Conservation (phyloP, 2,888 invertebrate species). For the Caenorhabditis sinica region DNA sequence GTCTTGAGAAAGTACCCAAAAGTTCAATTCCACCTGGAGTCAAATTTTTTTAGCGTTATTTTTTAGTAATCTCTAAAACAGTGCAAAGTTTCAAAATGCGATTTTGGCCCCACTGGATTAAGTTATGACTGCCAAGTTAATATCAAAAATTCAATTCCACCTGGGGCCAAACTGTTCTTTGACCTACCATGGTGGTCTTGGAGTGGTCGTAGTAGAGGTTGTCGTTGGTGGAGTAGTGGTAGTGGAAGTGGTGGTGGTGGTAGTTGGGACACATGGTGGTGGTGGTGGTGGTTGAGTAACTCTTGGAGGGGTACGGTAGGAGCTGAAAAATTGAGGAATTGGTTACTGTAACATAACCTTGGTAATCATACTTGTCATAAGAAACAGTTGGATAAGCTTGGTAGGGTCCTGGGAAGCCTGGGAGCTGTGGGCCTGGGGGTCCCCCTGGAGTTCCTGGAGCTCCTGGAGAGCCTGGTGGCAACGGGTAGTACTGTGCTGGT, state of each 20-base stretch:
- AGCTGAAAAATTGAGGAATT: neutral
- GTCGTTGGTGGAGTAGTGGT: neutral
- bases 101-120: no score
- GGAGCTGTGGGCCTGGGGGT: conserved; percentile 3
- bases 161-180: neutral
- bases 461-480: conserved; percentile 19
- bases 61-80: no score
- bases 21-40: no score
- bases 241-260: conserved; percentile 7
- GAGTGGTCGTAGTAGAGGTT: conserved; percentile 6
- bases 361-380: neutral
- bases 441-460: conserved; percentile 25
- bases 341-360: neutral
- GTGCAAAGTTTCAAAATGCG: no score
- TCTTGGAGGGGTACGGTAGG: neutral
- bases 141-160: no score
- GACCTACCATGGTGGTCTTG: conserved; percentile 37
- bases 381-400: neutral
- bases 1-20: no score
- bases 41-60: no score
- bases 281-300: conserved; percentile 15
- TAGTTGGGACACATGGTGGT: conserved; percentile 14
- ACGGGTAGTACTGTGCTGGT: neutral
- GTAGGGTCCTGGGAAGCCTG: neutral
- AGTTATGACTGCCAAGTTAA: no score